Base-by-base conservation (phyloP, 2,888 invertebrate species). In the Scotopteryx bipunctaria region DNA sequence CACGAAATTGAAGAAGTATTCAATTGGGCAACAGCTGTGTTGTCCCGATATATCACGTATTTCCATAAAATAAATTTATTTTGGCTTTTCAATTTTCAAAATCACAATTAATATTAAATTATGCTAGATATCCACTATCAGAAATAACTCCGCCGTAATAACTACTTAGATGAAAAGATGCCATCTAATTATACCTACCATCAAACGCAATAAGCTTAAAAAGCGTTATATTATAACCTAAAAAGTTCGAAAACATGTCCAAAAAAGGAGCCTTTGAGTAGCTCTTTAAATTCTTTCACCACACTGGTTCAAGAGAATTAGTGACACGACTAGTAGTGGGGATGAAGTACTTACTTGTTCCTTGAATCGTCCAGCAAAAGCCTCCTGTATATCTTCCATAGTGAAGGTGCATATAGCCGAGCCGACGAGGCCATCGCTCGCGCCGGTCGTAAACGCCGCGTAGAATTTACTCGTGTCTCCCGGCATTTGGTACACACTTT, bases 321-420 rank as follows among this genome's bases (percentile, higher is more conserved):
- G n/a, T n/a, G n/a, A n/a, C n/a, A n/a, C n/a, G n/a, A n/a, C n/a
- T n/a, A n/a, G n/a, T n/a, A n/a, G n/a, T n/a, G n/a, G n/a, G n/a
- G 9, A 9, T 27, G 6, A 14, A 31, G n/a, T 2, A n/a, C 56
- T 55, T 11, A 88, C 90, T 81, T 90, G 94, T 66, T 94, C 94
- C 71, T 94, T 94, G 76, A 95, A 94, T 55, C 92, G 87, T 8
- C 95, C 94, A 55, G 92, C 91, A 70, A 94, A 94, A 13, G 92
- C 91, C 47, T 91, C 92, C 68, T 94, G 93, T 59, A 95, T 93
- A 48, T 92, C 91, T 11, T 91, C 91, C 78, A 94, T 90, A 16
- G 91, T 92, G 79, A 92, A 95, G 11, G 93, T 92, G 78, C 95
- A 95, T 60, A 95, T 92, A 27, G 95, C 94, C 0, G 94, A 94